A percentile compares a stretch with the other conserved stretches of the same genome.
Conservation (phyloP, 2,888 invertebrate species). For the Hydropsyche betteni region DNA sequence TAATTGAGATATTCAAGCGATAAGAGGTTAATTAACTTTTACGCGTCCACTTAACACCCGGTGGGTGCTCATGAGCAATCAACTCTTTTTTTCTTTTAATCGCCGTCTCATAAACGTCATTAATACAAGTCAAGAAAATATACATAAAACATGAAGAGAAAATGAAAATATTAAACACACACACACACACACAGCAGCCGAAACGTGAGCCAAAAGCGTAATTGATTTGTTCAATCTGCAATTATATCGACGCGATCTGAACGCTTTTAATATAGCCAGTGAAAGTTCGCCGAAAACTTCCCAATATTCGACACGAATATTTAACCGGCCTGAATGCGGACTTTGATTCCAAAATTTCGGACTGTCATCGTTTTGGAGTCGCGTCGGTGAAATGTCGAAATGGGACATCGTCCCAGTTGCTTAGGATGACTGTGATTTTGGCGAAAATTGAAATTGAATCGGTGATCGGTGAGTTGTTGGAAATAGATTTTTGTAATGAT, state of each 20-base stretch:
- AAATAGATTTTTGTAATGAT: too few relatives aligned
- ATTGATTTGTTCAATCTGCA: constrained; percentile 20
- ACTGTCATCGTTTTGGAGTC: too few relatives aligned
- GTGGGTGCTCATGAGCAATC: constrained; percentile 8
- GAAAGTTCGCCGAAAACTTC: constrained; percentile 17
- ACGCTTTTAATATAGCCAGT: background rate
- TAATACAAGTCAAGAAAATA: constrained; percentile 5
- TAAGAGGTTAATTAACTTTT: constrained; percentile 19
- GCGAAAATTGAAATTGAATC: too few relatives aligned
- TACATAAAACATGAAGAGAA: constrained; percentile 20
- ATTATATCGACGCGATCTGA: constrained; percentile 12
- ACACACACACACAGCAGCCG: background rate
- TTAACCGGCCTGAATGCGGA: too few relatives aligned
- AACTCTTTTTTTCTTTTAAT: constrained; percentile 2
- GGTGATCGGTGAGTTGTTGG: too few relatives aligned
- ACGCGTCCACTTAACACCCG: constrained; percentile 14
- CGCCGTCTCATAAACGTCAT: too few relatives aligned
- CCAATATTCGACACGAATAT: too few relatives aligned
- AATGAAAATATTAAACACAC: background rate
- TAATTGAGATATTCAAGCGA: constrained; percentile 9
- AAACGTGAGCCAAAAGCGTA: background rate
- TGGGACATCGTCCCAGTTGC: too few relatives aligned
- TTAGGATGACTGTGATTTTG: too few relatives aligned
- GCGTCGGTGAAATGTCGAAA: too few relatives aligned
- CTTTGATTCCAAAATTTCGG: too few relatives aligned